Conservation (phyloP, 2,113 vertebrate genomes). For the Rhipidura dahli region DNA sequence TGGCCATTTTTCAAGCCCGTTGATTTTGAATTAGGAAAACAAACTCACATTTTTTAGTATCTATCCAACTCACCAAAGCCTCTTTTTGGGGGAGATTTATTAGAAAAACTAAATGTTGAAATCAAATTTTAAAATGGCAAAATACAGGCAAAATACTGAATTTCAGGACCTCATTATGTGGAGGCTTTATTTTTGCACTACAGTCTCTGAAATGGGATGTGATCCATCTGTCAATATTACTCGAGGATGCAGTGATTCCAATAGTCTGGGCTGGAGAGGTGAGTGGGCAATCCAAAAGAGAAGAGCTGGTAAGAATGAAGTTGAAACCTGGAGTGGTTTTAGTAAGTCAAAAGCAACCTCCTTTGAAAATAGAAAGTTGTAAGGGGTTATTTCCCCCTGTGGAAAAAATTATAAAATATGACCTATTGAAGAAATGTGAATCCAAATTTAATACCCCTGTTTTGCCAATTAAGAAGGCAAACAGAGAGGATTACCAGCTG, state of each 20-base stretch:
- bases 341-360: background rate
- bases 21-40: background rate
- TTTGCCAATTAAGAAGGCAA: background rate
- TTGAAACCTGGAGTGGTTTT: rapidly evolving
- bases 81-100: background rate
- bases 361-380: background rate
- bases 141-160: background rate
- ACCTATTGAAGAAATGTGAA: background rate
- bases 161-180: background rate
- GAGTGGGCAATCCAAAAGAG: background rate
- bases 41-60: background rate
- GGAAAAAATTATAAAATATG: background rate
- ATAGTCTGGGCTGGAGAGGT: background rate
- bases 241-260: background rate
- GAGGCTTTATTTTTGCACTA: background rate
- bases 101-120: background rate
- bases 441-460: background rate
- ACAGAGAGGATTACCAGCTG: background rate
- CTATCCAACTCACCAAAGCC: background rate
- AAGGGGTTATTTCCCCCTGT: background rate
- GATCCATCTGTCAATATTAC: background rate
- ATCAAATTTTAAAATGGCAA: background rate
- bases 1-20: background rate
- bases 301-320: background rate
- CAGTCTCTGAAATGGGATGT: rapidly evolving